Conservation (phyloP, 2,113 vertebrate species). For the Rhabdornis inornatus region DNA sequence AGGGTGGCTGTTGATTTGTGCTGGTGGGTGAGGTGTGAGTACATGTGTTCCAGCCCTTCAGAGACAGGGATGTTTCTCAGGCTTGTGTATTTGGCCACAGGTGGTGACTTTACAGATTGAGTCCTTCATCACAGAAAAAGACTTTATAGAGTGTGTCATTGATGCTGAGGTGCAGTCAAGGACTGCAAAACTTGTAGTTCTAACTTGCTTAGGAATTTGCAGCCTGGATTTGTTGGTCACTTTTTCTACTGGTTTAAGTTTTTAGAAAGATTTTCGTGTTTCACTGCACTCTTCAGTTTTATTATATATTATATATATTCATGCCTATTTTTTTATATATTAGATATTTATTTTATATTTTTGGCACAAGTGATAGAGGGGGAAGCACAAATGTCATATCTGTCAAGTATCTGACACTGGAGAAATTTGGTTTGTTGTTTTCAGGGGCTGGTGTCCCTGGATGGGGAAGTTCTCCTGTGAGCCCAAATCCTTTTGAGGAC, state of each 20-base stretch:
- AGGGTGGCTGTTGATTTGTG: not conserved
- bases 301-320: not conserved
- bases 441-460: not conserved
- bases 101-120: not conserved
- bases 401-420: not conserved
- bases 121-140: not conserved
- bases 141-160: not conserved
- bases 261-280: not conserved
- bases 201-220: not conserved
- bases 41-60: not conserved
- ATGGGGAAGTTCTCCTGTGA: not conserved
- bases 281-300: not conserved
- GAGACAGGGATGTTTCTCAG: not conserved
- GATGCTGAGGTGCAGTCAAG: not conserved
- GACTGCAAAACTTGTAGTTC: not conserved
- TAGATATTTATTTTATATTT: not conserved
- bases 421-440: not conserved
- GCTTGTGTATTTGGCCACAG: not conserved
- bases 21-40: not conserved
- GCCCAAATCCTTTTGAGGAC: not conserved
- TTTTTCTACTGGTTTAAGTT: not conserved
- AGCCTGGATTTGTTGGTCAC: not conserved
- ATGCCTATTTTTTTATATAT: not conserved
- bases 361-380: not conserved
- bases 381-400: not conserved